phyloP scores from a whole-genome alignment of 2,797 vertebrate species.

The Synanceia verrucosa region DNA sequence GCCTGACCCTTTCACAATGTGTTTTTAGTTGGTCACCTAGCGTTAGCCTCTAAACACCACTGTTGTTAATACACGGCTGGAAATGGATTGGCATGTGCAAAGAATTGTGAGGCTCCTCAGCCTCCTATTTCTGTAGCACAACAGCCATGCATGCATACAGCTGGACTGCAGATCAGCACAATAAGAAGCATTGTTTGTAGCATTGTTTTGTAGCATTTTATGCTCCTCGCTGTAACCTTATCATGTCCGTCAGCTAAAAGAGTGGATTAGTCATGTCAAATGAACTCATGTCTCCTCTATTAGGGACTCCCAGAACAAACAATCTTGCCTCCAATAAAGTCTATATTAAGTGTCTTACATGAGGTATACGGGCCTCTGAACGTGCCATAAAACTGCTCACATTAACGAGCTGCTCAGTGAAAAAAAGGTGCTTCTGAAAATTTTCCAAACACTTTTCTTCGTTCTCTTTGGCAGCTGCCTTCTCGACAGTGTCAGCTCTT shows the following conservation, averaged over 20 bases:
- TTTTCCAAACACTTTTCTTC: constrained; percentile 42
- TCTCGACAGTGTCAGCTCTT: constrained; percentile 60
- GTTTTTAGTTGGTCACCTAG: too few relatives aligned
- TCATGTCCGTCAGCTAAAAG: constrained; percentile 2
- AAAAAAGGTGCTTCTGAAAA: constrained; percentile 48
- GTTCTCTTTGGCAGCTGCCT: constrained; percentile 54
- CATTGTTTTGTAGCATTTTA: neutral
- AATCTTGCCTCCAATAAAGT: constrained; percentile 28
- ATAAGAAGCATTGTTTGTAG: neutral
- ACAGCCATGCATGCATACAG: neutral
- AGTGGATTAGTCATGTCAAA: constrained; percentile 29
- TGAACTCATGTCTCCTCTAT: constrained; percentile 1
- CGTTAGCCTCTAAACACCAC: too few relatives aligned
- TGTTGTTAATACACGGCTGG: too few relatives aligned
- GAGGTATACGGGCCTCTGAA: constrained; percentile 29
- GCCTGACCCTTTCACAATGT: too few relatives aligned
- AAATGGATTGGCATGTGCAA: neutral
- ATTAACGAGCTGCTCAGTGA: constrained; percentile 53
- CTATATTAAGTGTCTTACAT: constrained; percentile 12
- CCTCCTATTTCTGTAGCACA: neutral
- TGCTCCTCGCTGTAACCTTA: neutral
- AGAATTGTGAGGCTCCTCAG: neutral
- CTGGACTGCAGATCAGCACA: neutral
- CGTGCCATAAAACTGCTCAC: constrained; percentile 24
- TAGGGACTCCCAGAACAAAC: constrained; percentile 1